phyloP scores from a whole-genome alignment of 2,797 vertebrate genomes.

The Fundulus diaphanus region DNA sequence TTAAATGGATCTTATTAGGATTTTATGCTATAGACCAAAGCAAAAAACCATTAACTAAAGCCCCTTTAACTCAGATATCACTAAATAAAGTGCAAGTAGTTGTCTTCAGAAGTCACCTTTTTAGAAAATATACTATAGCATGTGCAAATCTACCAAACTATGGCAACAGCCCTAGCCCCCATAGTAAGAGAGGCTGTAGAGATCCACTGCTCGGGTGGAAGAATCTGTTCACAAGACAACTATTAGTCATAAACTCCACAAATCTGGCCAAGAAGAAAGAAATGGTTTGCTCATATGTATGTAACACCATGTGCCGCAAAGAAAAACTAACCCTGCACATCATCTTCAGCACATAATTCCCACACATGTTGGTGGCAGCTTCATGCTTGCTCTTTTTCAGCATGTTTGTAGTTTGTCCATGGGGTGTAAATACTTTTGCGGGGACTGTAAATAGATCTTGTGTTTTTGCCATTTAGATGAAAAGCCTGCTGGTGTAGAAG shows the following conservation, averaged over 20 bases:
- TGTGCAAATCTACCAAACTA: neutral
- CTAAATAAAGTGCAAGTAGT: neutral
- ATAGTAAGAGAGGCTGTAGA: neutral
- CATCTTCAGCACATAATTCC: neutral
- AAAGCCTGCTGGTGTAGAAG: slow-evolving; percentile 81
- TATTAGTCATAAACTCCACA: too few relatives aligned
- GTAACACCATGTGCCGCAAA: too few relatives aligned
- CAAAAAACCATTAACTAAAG: too few relatives aligned
- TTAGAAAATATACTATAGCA: neutral
- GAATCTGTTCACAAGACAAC: too few relatives aligned
- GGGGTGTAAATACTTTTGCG: neutral
- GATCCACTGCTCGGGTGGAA: neutral
- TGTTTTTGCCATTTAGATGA: slow-evolving; percentile 75
- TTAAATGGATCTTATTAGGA: neutral
- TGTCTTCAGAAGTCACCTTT: neutral
- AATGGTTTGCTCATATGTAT: too few relatives aligned
- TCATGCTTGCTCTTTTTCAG: neutral
- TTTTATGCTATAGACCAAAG: neutral
- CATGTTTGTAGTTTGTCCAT: neutral
- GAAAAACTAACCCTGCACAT: too few relatives aligned
- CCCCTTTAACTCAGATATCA: neutral
- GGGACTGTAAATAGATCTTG: neutral
- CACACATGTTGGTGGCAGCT: neutral
- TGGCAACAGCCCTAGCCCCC: neutral
- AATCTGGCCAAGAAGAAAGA: too few relatives aligned